These are phyloP conservation scores for Parnassius orleans DNA, from an alignment of 2,888 invertebrate species.

Conservation along the genomic window DNA sequence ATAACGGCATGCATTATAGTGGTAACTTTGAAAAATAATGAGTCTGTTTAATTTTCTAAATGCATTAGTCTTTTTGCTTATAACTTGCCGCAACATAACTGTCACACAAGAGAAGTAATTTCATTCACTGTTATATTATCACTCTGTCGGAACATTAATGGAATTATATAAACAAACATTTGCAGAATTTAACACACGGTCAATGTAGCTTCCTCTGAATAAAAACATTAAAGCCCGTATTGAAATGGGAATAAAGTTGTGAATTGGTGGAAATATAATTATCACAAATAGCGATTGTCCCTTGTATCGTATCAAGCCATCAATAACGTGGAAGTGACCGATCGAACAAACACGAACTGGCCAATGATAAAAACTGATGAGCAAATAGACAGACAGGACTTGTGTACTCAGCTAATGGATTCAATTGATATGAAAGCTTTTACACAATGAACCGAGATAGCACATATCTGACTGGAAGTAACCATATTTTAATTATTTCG, in stretches of 20 bases:
- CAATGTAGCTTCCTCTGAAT: slow-evolving; percentile 12
- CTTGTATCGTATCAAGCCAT: slow-evolving; percentile 66
- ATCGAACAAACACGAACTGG: slow-evolving; percentile 75
- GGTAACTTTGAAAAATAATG: too few species aligned
- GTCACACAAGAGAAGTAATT: slow-evolving; percentile 23
- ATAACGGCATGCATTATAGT: too few species aligned
- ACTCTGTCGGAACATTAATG: slow-evolving; percentile 34
- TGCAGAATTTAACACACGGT: slow-evolving; percentile 26
- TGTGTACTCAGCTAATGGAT: slow-evolving; percentile 81
- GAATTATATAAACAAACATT: slow-evolving; percentile 39
- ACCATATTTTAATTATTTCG: slow-evolving; percentile 46
- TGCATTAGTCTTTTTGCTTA: slow-evolving; percentile 20
- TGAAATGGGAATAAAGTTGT: slow-evolving; percentile 27
- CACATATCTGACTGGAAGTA: slow-evolving; percentile 52
- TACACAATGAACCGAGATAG: slow-evolving; percentile 67
- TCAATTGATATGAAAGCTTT: slow-evolving; percentile 81
- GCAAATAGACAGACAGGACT: slow-evolving; percentile 76
- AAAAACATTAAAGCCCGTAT: slow-evolving; percentile 29
- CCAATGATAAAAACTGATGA: slow-evolving; percentile 81
- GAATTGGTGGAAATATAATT: slow-evolving; percentile 27
- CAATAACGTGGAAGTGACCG: slow-evolving; percentile 77
- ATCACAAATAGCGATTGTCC: slow-evolving; percentile 42
- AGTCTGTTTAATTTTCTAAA: too few species aligned
- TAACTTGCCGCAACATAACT: slow-evolving; percentile 24
- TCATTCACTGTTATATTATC: slow-evolving; percentile 22